Conservation (phyloP, 1,140 invertebrate species). For the Drosophila leontia region DNA sequence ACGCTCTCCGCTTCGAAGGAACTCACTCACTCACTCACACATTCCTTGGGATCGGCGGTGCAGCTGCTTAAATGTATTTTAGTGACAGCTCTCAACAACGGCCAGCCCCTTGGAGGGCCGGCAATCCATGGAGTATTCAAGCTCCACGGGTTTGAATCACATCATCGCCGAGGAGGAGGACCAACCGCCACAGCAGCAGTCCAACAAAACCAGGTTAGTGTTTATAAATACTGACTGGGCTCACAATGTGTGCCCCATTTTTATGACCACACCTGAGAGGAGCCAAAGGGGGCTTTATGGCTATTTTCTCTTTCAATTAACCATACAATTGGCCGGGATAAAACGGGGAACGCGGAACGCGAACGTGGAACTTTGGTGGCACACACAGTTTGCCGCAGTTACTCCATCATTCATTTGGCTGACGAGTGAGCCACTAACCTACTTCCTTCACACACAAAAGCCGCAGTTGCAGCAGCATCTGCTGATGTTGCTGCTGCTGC, state of each 20-base stretch:
- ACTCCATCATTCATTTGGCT: conserved; percentile 78
- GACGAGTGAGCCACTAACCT: conserved; percentile 82
- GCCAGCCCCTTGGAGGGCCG: conserved; percentile 85
- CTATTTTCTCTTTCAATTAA: conserved; percentile 66
- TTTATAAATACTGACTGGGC: conserved; percentile 40
- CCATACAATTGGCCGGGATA: conserved; percentile 66
- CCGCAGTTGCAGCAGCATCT: conserved; percentile 57
- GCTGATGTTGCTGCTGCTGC: conserved; percentile 36
- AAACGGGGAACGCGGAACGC: conserved; percentile 8
- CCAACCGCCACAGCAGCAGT: conserved; percentile 16
- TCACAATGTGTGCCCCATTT: conserved; percentile 59
- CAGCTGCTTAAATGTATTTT: conserved; percentile 85
- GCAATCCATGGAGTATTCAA: conserved; percentile 85
- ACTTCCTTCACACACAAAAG: conserved; percentile 69
- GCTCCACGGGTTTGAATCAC: conserved; percentile 78
- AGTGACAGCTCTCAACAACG: conserved; percentile 68
- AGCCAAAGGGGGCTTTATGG: conserved; percentile 33
- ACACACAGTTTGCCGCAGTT: conserved; percentile 66
- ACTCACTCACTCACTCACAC: conserved; percentile 5
- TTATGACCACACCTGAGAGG: conserved; percentile 71
- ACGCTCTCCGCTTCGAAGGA: conserved; percentile 30
- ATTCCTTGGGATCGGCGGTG: conserved; percentile 39
- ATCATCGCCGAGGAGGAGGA: conserved; percentile 47
- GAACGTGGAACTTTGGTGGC: conserved; percentile 43
- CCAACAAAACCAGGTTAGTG: conserved; percentile 67